phyloP scores from a whole-genome alignment of 2,113 vertebrate genomes.

The Psilopsiagon aymara region DNA sequence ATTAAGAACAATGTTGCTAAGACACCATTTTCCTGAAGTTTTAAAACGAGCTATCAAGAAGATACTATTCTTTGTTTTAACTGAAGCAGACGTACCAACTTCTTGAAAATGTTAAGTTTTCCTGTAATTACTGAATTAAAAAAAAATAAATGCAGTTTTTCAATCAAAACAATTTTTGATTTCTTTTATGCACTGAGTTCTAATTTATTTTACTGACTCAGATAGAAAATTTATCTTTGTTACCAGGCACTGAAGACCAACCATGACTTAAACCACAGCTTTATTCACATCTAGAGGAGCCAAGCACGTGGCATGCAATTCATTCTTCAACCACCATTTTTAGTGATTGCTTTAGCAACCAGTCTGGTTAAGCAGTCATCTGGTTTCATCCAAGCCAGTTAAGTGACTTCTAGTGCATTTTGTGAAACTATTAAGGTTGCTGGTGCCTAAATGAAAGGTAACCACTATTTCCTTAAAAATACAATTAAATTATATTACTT shows the following conservation, averaged over 20 bases:
- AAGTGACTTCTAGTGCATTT: background rate
- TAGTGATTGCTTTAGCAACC: background rate
- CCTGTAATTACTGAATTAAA: background rate
- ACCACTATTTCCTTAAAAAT: background rate
- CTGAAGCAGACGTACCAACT: background rate
- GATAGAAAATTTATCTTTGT: background rate
- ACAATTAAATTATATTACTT: background rate
- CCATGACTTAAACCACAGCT: background rate
- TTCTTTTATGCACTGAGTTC: background rate
- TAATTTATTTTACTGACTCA: background rate
- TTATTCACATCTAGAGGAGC: background rate
- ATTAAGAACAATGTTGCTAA: background rate
- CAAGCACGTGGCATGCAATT: fast-evolving
- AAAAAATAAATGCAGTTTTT: background rate
- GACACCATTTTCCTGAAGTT: background rate
- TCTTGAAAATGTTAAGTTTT: background rate
- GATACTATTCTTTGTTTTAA: background rate
- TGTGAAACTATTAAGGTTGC: background rate
- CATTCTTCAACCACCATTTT: background rate
- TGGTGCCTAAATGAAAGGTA: background rate
- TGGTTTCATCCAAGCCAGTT: background rate
- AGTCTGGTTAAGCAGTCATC: background rate
- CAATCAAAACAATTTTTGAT: background rate
- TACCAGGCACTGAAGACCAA: background rate
- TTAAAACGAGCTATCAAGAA: background rate